Conservation (phyloP, 2,888 invertebrate species). For the Atethmia centrago region DNA sequence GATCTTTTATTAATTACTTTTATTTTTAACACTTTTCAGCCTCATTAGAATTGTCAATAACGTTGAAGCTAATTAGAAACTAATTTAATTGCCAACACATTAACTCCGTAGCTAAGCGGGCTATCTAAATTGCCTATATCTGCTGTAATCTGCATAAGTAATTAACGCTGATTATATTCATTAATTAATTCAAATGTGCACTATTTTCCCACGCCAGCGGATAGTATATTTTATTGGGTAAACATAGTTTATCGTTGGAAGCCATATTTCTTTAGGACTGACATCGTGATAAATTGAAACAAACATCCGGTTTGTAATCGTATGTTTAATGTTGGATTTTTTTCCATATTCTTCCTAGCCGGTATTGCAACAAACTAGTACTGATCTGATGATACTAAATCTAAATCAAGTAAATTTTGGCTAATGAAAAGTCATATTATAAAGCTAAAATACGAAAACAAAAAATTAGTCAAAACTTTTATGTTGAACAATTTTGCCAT, state of each 20-base stretch:
- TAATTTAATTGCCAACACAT: constrained; percentile 45
- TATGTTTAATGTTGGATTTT: neutral
- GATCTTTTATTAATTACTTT: constrained; percentile 18
- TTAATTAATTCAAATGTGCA: constrained; percentile 48
- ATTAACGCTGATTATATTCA: constrained; percentile 43
- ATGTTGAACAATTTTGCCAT: neutral
- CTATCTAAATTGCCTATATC: constrained; percentile 53
- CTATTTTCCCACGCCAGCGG: constrained; percentile 35
- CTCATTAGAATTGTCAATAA: constrained; percentile 41
- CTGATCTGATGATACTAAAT: neutral
- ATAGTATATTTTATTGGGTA: constrained; percentile 22
- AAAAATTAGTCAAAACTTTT: neutral
- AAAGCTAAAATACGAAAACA: neutral
- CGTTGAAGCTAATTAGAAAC: constrained; percentile 45
- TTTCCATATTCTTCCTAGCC: neutral
- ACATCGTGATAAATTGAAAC: neutral
- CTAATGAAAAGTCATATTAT: neutral
- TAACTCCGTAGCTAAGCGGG: constrained; percentile 32
- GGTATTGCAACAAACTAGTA: neutral
- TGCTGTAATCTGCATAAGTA: constrained; percentile 49
- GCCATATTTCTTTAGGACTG: constrained; percentile 13
- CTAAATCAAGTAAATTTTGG: neutral
- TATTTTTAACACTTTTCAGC: constrained; percentile 30
- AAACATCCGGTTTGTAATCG: neutral
- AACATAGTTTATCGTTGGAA: constrained; percentile 13